A percentile compares a stretch with the other conserved stretches of the same genome.
phyloP scores from a whole-genome alignment of 2,113 vertebrate genomes.

The Lamprologus sp. region DNA sequence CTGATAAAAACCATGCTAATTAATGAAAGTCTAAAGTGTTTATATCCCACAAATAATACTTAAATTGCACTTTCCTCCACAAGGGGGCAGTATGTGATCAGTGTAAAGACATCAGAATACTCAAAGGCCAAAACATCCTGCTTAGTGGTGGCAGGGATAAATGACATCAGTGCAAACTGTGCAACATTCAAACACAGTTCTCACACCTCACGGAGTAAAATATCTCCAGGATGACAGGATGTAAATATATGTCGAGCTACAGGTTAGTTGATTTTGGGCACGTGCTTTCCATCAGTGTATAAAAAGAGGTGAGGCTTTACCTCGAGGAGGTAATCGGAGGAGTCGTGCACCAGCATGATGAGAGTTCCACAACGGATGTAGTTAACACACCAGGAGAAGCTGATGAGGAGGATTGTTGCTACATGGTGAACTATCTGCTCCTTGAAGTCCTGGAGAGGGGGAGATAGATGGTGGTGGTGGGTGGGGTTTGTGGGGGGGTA shows the following conservation, averaged over 20 bases:
- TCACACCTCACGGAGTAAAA: not conserved
- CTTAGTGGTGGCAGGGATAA: not conserved
- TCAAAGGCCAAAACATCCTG: not conserved
- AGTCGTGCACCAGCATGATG: constrained; percentile 91
- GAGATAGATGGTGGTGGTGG: not conserved
- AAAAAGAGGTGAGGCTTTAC: constrained; percentile 50
- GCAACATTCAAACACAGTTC: not conserved
- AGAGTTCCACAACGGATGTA: constrained; percentile 90
- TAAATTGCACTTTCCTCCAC: constrained; percentile 3
- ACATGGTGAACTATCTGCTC: constrained; percentile 94
- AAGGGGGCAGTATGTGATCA: constrained; percentile 29
- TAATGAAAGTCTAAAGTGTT: not conserved
- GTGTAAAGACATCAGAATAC: too few species aligned
- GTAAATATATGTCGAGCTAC: not conserved
- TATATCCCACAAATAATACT: not conserved
- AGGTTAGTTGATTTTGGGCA: not conserved
- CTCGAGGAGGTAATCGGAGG: constrained; percentile 89
- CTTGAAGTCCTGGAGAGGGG: constrained; percentile 81
- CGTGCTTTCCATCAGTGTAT: not conserved
- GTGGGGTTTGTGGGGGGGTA: not conserved
- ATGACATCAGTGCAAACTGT: not conserved
- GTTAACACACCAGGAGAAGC: constrained; percentile 95
- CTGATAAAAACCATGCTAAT: not conserved
- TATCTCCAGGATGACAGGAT: not conserved
- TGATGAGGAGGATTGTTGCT: constrained; percentile 90